Base-by-base conservation (phyloP, 1,140 invertebrate species). In the Zaprionus vittiger region DNA sequence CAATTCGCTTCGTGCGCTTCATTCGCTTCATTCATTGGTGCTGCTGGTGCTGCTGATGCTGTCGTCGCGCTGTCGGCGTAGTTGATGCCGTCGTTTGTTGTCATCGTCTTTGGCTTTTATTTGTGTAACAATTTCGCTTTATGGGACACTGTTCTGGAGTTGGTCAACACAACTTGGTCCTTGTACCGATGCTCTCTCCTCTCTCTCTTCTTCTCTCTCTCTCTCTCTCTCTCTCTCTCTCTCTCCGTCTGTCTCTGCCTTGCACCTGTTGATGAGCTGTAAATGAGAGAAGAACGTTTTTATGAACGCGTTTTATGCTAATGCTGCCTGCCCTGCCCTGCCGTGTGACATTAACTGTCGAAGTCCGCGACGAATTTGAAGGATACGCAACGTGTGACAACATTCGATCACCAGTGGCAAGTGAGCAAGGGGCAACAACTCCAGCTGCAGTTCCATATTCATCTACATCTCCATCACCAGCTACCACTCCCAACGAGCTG, bases 261-360 rank as follows among this genome's bases (percentile, higher is more conserved):
- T 72, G 73, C 80, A 87, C 83, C 83, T 87, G 83, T 86, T 84
- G 77, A 84, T 73, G 81, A 69, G 81, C 81, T 83, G 73, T 63
- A 80, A 79, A 83, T 77, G 81, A 84, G 73, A 76, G 67, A 49
- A 52, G 64, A 31, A 56, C 78, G 54, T 4, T 80, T 73, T 84
- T 81, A 73, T 81, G 74, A 61, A 69, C 52, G 63, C 80, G 72
- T 87, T 83, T 80, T 83, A 87, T 87, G 83, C 70, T 87, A 86
- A 86, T 86, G 69, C 61, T 49, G 52, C 64, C 41, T 47, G 41
- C n/a, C 34, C 34, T 14, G 34, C 34, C 12, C 12, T 31, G 37
- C 37, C 41, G 5, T 22, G 60, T 26, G 68, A 66, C 79, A 68
- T 80, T 80, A 77, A 74, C 76, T 73, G 74, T 71, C 77, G 81